These are phyloP conservation scores for Darevskia mixta DNA, from an alignment of 2,797 vertebrate species.

Conservation along the genomic window DNA sequence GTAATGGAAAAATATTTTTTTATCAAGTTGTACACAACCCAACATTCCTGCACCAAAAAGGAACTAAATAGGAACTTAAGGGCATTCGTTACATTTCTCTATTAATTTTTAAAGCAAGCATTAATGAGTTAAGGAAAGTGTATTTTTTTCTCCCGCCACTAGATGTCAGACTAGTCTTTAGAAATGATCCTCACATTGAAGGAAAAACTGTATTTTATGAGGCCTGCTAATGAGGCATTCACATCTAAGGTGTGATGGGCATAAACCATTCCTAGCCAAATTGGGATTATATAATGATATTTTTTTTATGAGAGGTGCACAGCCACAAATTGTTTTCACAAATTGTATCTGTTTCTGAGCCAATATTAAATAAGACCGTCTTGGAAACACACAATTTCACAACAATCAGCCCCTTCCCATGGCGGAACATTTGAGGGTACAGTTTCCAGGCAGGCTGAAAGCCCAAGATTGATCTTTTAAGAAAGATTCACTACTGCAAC, in stretches of 20 bases:
- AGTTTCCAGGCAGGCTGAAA: background rate
- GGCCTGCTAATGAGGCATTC: background rate
- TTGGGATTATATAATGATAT: background rate
- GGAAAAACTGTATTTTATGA: background rate
- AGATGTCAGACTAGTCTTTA: constrained; percentile 30
- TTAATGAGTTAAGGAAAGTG: background rate
- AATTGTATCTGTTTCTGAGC: background rate
- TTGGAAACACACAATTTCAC: too few species aligned
- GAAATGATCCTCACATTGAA: background rate
- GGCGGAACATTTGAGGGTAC: background rate
- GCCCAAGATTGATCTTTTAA: background rate
- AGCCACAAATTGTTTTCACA: background rate
- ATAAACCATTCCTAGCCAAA: background rate
- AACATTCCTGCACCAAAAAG: background rate
- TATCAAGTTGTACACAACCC: background rate
- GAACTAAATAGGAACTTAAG: too few species aligned
- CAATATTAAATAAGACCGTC: background rate
- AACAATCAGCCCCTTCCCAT: background rate
- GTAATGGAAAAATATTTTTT: background rate
- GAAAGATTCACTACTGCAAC: background rate
- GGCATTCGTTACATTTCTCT: background rate
- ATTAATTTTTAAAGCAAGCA: background rate
- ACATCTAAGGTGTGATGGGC: background rate
- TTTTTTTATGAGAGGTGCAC: background rate
- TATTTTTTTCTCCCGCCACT: background rate